Percentiles rank a stretch among this genome's conserved stretches.
Conservation (phyloP, 2,888 invertebrate genomes). For the Eurois occulta region DNA sequence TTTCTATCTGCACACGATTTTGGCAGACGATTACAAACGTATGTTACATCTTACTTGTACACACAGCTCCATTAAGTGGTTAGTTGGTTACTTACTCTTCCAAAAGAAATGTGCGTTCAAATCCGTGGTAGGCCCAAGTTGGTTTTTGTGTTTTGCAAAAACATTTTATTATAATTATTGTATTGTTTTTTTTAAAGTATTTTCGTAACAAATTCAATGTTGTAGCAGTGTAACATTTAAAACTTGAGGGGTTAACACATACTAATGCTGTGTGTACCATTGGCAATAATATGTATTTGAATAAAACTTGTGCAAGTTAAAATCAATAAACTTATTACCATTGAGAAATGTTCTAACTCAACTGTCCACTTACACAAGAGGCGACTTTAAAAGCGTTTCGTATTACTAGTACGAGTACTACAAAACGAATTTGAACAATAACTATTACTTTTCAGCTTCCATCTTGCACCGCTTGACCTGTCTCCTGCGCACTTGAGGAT, state of each 20-base stretch:
- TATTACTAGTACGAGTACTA: no score
- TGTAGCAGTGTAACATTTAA: no score
- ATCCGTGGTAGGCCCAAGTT: no score
- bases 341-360: neutral
- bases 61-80: no score
- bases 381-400: neutral
- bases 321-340: neutral
- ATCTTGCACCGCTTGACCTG: neutral
- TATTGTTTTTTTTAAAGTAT: no score
- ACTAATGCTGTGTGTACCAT: no score
- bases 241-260: no score
- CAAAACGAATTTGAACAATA: neutral
- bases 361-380: neutral
- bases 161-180: no score
- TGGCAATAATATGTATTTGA: neutral
- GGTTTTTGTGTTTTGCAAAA: no score
- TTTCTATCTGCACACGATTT: slow-evolving; percentile 9
- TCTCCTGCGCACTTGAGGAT: neutral
- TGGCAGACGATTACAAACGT: slow-evolving; percentile 21
- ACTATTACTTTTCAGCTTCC: neutral
- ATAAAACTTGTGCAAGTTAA: neutral
- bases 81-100: no score
- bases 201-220: no score
- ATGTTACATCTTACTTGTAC: slow-evolving; percentile 1
- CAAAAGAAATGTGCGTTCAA: no score